These are phyloP conservation scores for Hyperoodon ampullatus DNA, from an alignment of 2,113 vertebrate species.

Conservation along the genomic window DNA sequence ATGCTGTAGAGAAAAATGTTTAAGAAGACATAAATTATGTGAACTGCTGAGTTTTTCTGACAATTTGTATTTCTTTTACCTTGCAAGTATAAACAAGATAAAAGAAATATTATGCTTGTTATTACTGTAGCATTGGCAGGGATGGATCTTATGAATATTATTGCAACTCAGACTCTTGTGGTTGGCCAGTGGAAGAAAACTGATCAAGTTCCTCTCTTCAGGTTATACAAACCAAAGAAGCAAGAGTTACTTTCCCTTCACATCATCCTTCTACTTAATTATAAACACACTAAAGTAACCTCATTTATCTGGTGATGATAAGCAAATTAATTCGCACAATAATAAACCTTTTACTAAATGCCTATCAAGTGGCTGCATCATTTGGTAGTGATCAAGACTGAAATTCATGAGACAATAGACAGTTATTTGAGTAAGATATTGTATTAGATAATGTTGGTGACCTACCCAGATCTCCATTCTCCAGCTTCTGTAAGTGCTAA, in stretches of 20 bases:
- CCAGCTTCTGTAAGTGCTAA: not conserved
- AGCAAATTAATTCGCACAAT: not conserved
- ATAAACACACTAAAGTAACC: not conserved
- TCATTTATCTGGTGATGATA: not conserved
- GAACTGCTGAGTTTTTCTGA: conserved; percentile 46
- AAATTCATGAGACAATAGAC: not conserved
- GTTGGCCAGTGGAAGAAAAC: not conserved
- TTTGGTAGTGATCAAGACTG: not conserved
- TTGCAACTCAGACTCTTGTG: not conserved
- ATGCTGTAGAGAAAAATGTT: conserved; percentile 48
- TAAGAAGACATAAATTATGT: conserved; percentile 68
- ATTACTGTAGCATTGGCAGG: not conserved
- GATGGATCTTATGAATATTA: not conserved
- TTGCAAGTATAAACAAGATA: conserved; percentile 35
- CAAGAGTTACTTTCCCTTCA: not conserved
- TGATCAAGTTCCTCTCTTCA: not conserved
- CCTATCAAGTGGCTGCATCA: not conserved
- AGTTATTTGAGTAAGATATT: not conserved
- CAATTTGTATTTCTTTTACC: conserved; percentile 62
- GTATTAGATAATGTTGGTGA: not conserved
- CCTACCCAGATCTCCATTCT: not conserved
- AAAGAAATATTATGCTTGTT: conserved; percentile 15
- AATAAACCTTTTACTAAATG: not conserved
- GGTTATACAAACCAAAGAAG: not conserved
- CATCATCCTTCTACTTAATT: not conserved